Evolutionary conservation across 2,797 vertebrate genomes (phyloP), one percentile per base, ranked within the genome.

Genomic region (Vipera ursinii): DNA sequence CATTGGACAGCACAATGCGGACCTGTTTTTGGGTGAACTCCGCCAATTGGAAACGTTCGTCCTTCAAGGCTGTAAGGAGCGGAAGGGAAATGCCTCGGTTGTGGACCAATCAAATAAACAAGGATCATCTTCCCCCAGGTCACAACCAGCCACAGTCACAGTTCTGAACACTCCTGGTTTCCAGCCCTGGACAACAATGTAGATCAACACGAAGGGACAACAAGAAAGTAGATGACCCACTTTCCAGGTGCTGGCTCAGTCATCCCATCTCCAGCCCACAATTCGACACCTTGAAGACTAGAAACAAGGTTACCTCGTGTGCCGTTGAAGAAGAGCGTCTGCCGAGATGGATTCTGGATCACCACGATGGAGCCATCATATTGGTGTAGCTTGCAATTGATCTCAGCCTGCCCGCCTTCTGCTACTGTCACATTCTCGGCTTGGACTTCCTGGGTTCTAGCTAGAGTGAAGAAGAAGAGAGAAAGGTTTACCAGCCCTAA

Each of bases 281-380:
- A 32, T 3, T 13, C 0, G 4, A 88, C 3, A 26, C 32, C 51
- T 20, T 32, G 12, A 0, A 20, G 20, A 2, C n/a, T 15, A 0
- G 32, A 24, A 93, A 94, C 20, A 92, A 38, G 69, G 97, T 96
- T 95, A 99, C 99, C 99, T 93, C 98, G 97, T 0, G 98, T 99
- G 94, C 99, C 99, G 0, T 99, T 99, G 97, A 99, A 99, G 97
- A 99, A 99, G 32, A 99, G 98, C 0, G 98, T 99, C 96, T 99
- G 99, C 48, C 99, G 97, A 63, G 98, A 97, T 2, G 99, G 99
- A 96, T 99, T 99, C 98, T 99, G 99, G 97, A 99, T 99, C 95
- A 99, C 98, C 95, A 99, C 99, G 24, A 99, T 99, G 89, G 99
- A 99, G 57, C 99, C 98, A 55, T 99, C 99, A 0, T 99, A 99